Percentiles rank a stretch among this genome's conserved stretches.
phyloP scores from a whole-genome alignment of 2,113 vertebrate genomes.

The Ovis canadensis region DNA sequence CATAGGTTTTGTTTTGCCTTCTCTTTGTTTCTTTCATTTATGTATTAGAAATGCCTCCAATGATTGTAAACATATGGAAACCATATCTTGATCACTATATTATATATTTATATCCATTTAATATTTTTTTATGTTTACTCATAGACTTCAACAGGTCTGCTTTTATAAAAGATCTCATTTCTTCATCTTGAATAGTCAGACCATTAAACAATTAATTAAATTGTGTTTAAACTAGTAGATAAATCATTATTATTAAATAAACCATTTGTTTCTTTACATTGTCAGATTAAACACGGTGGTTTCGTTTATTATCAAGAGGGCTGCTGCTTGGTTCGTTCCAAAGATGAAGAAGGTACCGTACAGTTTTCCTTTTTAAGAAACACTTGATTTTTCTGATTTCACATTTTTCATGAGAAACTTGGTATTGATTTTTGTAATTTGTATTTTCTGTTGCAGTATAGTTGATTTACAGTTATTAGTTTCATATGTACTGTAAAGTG shows the following conservation, averaged over 20 bases:
- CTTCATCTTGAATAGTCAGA: not conserved
- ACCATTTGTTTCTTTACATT: constrained; percentile 47
- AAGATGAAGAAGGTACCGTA: constrained; percentile 81
- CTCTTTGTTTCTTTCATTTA: not conserved
- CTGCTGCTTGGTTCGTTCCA: constrained; percentile 85
- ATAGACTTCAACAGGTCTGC: not conserved
- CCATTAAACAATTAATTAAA: not conserved
- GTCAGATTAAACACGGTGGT: constrained; percentile 83
- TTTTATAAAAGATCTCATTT: not conserved
- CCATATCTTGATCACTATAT: not conserved
- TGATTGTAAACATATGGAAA: not conserved
- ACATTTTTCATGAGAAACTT: not conserved
- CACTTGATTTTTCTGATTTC: not conserved
- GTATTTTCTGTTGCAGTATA: not conserved
- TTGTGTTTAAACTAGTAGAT: not conserved
- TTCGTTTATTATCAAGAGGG: constrained; percentile 89
- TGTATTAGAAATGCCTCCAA: not conserved
- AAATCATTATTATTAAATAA: not conserved
- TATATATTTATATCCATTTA: not conserved
- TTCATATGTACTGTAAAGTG: not conserved
- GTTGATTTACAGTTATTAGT: not conserved
- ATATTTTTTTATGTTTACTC: not conserved
- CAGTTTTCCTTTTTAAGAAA: constrained; percentile 24
- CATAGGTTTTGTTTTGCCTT: not conserved
- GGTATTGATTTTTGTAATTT: not conserved